A percentile compares a stretch with the other conserved stretches of the same genome.
phyloP scores from a whole-genome alignment of 2,797 vertebrate species.

The Poeciliopsis paucimaculata region DNA sequence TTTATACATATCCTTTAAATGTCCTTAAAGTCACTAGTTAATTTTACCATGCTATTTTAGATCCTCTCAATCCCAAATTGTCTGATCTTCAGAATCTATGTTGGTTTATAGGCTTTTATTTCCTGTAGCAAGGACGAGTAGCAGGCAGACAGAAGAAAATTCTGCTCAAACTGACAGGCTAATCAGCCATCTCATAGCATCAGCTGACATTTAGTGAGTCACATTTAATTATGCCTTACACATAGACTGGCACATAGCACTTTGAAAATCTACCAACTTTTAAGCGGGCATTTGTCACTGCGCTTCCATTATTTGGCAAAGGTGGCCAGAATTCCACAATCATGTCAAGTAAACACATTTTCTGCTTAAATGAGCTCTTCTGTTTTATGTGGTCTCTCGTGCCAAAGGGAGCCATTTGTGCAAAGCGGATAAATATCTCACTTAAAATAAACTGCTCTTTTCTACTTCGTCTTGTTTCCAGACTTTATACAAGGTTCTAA shows the following conservation, averaged over 20 bases:
- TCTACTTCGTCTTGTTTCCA: background rate
- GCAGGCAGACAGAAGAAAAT: background rate
- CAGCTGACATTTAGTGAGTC: constrained; percentile 1
- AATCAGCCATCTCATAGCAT: background rate
- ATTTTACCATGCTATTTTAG: background rate
- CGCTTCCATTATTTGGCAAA: background rate
- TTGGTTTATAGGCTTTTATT: background rate
- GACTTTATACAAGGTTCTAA: background rate
- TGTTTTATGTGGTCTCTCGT: background rate
- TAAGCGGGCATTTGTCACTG: background rate
- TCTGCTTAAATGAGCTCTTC: background rate
- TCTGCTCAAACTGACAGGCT: background rate
- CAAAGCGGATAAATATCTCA: background rate
- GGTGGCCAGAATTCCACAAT: background rate
- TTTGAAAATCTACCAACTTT: background rate
- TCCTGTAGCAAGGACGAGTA: background rate
- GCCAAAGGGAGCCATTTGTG: background rate
- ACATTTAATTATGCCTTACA: background rate
- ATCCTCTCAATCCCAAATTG: background rate
- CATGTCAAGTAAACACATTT: background rate
- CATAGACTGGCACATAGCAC: background rate
- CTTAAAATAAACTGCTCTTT: background rate
- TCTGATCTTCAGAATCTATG: background rate
- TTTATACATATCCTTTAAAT: background rate
- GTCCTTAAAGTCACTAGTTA: background rate